Conservation (phyloP, 1,140 invertebrate genomes). For the Drosophila kepulauana region DNA sequence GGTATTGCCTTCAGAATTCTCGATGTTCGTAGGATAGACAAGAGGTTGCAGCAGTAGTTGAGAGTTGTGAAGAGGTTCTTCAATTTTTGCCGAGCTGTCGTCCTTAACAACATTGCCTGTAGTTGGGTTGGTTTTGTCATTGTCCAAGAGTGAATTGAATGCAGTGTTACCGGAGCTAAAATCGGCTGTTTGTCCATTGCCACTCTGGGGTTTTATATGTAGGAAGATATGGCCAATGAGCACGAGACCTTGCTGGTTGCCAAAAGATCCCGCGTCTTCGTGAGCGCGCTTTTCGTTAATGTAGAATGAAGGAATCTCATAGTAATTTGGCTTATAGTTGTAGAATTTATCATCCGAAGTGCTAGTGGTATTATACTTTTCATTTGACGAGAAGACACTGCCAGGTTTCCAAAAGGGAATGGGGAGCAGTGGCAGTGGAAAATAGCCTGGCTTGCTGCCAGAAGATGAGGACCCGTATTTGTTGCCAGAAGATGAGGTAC, state of each 20-base stretch:
- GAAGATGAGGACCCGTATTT: constrained; percentile 5
- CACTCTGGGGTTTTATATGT: constrained; percentile 4
- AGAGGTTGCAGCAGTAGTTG: constrained; percentile 39
- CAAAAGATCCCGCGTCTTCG: not conserved
- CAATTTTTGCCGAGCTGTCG: constrained; percentile 7
- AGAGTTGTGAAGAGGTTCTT: constrained; percentile 5
- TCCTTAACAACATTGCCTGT: not conserved
- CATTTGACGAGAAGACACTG: not conserved
- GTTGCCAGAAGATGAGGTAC: constrained; percentile 15
- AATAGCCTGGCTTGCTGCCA: constrained; percentile 24
- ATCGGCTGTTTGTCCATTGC: not conserved
- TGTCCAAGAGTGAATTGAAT: not conserved
- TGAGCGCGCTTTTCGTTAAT: constrained; percentile 4
- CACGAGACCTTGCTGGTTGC: constrained; percentile 3
- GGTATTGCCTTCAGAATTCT: not conserved
- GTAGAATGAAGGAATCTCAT: constrained; percentile 1
- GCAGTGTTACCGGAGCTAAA: not conserved
- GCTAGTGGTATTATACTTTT: not conserved
- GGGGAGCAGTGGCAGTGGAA: constrained; percentile 53
- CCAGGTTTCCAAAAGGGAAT: constrained; percentile 62
- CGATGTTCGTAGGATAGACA: constrained; percentile 1
- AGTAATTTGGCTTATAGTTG: constrained; percentile 18
- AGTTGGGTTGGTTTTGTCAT: not conserved
- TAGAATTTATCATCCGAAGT: not conserved
- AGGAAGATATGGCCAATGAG: constrained; percentile 42